Evolutionary conservation across 2,888 invertebrate species (phyloP), one percentile per base, ranked within the genome.

Genomic region (Subacronicta megacephala): DNA sequence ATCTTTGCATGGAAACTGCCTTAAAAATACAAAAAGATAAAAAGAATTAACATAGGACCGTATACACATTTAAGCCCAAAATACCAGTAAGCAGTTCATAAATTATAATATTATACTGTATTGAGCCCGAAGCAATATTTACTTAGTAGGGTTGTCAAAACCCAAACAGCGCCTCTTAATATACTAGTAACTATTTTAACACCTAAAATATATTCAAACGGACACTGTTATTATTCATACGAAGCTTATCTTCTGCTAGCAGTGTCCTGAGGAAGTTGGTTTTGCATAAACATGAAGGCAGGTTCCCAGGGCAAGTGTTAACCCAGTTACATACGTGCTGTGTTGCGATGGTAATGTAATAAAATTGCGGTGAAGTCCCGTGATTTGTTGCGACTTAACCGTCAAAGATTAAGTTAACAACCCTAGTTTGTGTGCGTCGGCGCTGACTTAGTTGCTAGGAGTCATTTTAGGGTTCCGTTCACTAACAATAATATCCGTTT

Each of bases 191-290:
- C 47, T 38, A 56, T n/a, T 45, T 50, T 40, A 37, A 49, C 62
- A 37, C 57, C 47, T 41, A 71, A 71, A 74, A 71, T 64, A 42
- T 68, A 71, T 71, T 60, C 55, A 71, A 59, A 68, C 62, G 55
- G 64, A 58, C 68, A 64, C 35, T n/a, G 69, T 74, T 73, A 71
- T 75, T 74, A 74, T 74, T 74, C 74, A 74, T 75, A 70, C 53
- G 46, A 50, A 47, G 75, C 74, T 74, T 74, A 74, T 74, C 74
- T 66, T 33, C 49, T 52, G 41, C 47, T 58, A 50, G 29, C 74
- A 75, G 75, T 72, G 62, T 66, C 59, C 75, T 67, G 50, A 68
- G 70, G 72, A 72, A 74, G 60, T 60, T 12, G 54, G 63, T 75
- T 74, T 74, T 75, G 63, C 74, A 75, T 74, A 75, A 56, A 75